These are phyloP conservation scores for Drosophila rellima DNA, from an alignment of 2,888 invertebrate genomes.

Conservation along the genomic window DNA sequence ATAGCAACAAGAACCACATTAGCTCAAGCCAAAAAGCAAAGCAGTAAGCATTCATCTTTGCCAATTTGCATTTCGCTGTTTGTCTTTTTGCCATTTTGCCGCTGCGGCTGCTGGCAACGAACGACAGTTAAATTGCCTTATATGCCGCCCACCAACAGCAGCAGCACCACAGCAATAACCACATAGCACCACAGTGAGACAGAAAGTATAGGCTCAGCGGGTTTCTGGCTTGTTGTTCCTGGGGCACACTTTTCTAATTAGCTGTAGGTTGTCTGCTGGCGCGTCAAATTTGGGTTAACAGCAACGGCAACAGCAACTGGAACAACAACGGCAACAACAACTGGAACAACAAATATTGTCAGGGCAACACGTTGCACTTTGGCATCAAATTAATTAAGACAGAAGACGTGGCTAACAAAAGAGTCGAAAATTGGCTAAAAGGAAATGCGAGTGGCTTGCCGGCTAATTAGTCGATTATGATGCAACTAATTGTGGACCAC, in stretches of 20 bases:
- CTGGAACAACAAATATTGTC: slow-evolving; percentile 37
- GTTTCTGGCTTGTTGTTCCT: slow-evolving; percentile 12
- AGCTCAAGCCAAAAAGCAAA: slow-evolving; percentile 30
- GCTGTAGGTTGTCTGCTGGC: slow-evolving; percentile 48
- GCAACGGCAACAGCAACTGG: slow-evolving; percentile 41
- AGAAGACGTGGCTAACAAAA: slow-evolving; percentile 19
- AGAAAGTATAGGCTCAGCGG: slow-evolving; percentile 25
- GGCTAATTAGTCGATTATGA: slow-evolving; percentile 76
- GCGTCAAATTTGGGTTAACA: slow-evolving; percentile 72
- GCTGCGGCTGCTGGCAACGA: slow-evolving; percentile 18
- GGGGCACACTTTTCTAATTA: slow-evolving; percentile 76
- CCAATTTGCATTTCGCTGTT: slow-evolving; percentile 72
- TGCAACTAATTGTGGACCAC: slow-evolving; percentile 56
- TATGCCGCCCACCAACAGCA: slow-evolving; percentile 40
- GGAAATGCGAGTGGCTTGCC: slow-evolving; percentile 25
- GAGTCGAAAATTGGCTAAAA: slow-evolving; percentile 17
- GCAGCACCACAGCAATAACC: neutral
- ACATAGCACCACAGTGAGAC: neutral
- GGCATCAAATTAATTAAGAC: slow-evolving; percentile 79
- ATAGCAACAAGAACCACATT: slow-evolving; percentile 2
- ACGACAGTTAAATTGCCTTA: slow-evolving; percentile 46
- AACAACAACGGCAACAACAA: slow-evolving; percentile 18
- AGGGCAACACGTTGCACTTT: slow-evolving; percentile 62
- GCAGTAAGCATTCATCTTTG: slow-evolving; percentile 58
- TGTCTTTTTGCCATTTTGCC: slow-evolving; percentile 27